Evolutionary conservation across 2,797 vertebrate genomes (phyloP).

Genomic region (Argentina silus): DNA sequence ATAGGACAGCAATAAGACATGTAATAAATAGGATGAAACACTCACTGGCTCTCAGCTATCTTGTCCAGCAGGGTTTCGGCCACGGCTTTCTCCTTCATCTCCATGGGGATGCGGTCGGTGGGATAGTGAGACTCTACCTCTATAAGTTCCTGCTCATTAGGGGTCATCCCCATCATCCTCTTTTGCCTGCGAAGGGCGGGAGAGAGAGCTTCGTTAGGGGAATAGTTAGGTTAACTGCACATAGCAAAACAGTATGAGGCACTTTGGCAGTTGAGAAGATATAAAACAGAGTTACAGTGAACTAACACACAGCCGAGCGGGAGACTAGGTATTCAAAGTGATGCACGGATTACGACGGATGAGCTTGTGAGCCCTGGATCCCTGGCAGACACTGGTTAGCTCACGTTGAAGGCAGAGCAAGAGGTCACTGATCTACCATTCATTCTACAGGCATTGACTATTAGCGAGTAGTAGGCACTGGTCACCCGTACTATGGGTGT

Average conservation of each 20-base stretch:
- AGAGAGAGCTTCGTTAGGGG: not conserved
- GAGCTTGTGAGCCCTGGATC: no score
- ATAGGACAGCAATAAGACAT: no score
- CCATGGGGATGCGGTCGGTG: conserved; percentile 79
- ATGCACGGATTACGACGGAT: no score
- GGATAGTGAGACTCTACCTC: conserved; percentile 85
- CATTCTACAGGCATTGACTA: not conserved
- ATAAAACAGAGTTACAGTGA: not conserved
- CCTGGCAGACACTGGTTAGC: no score
- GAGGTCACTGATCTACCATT: no score
- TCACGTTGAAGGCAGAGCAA: no score
- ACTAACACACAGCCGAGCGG: not conserved
- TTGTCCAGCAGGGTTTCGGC: conserved; percentile 84
- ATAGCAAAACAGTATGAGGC: no score
- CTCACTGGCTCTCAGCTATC: conserved; percentile 89
- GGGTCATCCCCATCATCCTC: conserved; percentile 94
- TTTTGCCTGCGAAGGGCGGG: conserved; percentile 77
- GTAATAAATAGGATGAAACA: conserved; percentile 1
- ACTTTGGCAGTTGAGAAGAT: no score
- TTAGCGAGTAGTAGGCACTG: not conserved
- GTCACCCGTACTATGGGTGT: not conserved
- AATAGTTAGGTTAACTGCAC: no score
- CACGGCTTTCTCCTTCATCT: conserved; percentile 88
- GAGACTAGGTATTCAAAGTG: not conserved
- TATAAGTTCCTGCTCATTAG: conserved; percentile 79